Conservation (phyloP, 2,888 invertebrate genomes). For the Peribatodes rhomboidaria region DNA sequence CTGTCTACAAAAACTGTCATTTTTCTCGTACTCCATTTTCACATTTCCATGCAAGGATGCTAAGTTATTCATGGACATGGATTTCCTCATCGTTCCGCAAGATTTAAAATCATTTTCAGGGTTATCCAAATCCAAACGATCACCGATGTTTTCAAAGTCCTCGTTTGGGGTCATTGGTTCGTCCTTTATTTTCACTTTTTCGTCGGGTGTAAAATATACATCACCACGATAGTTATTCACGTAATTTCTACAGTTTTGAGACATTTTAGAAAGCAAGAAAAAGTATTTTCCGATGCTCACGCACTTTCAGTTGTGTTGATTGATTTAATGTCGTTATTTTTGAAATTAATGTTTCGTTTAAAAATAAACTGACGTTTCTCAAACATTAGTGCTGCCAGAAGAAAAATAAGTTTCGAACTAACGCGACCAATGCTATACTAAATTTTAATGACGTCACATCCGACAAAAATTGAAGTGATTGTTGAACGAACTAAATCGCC, state of each 20-base stretch:
- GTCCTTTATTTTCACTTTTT: conserved; percentile 66
- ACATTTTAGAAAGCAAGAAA: conserved; percentile 59
- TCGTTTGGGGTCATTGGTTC: conserved; percentile 73
- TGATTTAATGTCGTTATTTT: conserved; percentile 51
- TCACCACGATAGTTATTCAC: conserved; percentile 77
- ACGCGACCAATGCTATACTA: conserved; percentile 4
- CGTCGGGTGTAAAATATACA: conserved; percentile 64
- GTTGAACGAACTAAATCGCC: conserved; percentile 13
- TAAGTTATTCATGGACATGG: conserved; percentile 78
- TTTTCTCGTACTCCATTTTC: conserved; percentile 58
- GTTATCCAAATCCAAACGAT: conserved; percentile 66
- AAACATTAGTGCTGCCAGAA: conserved; percentile 11
- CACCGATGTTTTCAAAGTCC: conserved; percentile 65
- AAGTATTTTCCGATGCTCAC: conserved; percentile 1
- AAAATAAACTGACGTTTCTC: not conserved
- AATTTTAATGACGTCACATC: conserved; percentile 2
- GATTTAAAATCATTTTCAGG: conserved; percentile 59
- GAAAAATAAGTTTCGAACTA: not conserved
- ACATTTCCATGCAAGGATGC: conserved; percentile 62
- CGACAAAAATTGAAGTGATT: not conserved
- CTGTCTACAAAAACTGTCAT: conserved; percentile 59
- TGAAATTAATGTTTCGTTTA: conserved; percentile 41
- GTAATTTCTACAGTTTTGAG: conserved; percentile 66
- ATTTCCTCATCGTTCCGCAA: conserved; percentile 63
- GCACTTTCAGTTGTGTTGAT: not conserved